phyloP scores from a whole-genome alignment of 2,797 vertebrate species.

The Peromyscus melanophrys region DNA sequence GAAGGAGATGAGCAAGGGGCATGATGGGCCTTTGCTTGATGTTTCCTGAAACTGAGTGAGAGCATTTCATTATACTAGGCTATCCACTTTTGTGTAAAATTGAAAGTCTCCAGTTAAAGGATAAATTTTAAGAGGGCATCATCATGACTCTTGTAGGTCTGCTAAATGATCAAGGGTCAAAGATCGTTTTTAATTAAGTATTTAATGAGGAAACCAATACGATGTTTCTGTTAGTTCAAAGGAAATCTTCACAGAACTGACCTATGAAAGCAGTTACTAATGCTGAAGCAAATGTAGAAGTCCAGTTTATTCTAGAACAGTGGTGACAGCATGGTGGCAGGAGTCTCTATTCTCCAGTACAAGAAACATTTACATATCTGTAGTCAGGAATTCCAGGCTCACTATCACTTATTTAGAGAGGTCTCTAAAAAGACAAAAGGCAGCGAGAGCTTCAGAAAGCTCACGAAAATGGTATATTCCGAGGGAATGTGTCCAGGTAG shows the following conservation, averaged over 20 bases:
- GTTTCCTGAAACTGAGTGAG: background rate
- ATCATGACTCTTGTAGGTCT: background rate
- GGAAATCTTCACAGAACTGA: conserved; percentile 3
- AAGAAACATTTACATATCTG: background rate
- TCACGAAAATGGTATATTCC: background rate
- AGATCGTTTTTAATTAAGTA: background rate
- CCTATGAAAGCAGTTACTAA: background rate
- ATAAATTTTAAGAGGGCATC: background rate
- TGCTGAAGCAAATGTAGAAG: background rate
- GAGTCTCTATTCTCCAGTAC: background rate
- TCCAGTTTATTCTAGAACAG: background rate
- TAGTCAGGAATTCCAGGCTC: background rate
- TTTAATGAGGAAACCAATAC: conserved; percentile 1
- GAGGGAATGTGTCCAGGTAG: background rate
- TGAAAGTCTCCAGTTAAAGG: background rate
- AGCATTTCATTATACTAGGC: background rate
- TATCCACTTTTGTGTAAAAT: background rate
- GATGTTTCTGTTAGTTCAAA: background rate
- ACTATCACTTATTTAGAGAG: background rate
- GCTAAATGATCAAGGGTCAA: background rate
- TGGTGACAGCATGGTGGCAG: background rate
- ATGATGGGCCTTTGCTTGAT: background rate
- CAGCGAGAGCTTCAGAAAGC: background rate
- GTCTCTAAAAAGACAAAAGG: conserved; percentile 6
- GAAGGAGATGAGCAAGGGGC: background rate